A percentile compares a stretch with the other conserved stretches of the same genome.
phyloP scores from a whole-genome alignment of 1,140 invertebrate species.

The Geopemphigus sp. region DNA sequence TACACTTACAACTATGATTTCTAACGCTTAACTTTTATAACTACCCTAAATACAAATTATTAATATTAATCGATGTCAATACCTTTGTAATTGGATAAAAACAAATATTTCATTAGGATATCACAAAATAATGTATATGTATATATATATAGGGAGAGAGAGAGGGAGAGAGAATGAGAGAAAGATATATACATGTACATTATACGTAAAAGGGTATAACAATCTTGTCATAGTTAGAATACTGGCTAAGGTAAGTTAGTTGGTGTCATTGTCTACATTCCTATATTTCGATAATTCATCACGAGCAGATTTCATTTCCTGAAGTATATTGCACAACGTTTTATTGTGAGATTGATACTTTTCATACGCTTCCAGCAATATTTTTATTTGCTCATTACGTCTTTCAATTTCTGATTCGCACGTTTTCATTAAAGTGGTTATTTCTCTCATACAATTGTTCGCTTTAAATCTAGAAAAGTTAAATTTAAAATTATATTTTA shows the following conservation, averaged over 20 bases:
- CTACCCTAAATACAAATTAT: too few species aligned
- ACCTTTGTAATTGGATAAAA: neutral
- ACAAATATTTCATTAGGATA: neutral
- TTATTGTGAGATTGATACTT: slow-evolving; percentile 5
- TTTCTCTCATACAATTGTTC: neutral
- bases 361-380: slow-evolving; percentile 32
- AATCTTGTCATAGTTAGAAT: neutral
- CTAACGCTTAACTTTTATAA: too few species aligned
- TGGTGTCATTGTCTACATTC: neutral
- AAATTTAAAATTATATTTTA: neutral
- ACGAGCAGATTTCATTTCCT: slow-evolving; percentile 11
- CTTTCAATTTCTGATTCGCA: slow-evolving; percentile 42
- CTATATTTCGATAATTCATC: slow-evolving; percentile 20
- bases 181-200: too few species aligned
- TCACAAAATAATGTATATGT: too few species aligned
- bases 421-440: neutral
- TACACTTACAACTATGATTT: too few species aligned
- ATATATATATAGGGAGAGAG: too few species aligned
- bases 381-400: slow-evolving; percentile 34
- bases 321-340: neutral
- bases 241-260: neutral
- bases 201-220: too few species aligned
- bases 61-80: neutral
- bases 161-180: too few species aligned
- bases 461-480: slow-evolving; percentile 5